Evolutionary conservation across 2,888 invertebrate species (phyloP), one percentile per base, ranked within the genome.

Genomic region (Ochlodes sylvanus): DNA sequence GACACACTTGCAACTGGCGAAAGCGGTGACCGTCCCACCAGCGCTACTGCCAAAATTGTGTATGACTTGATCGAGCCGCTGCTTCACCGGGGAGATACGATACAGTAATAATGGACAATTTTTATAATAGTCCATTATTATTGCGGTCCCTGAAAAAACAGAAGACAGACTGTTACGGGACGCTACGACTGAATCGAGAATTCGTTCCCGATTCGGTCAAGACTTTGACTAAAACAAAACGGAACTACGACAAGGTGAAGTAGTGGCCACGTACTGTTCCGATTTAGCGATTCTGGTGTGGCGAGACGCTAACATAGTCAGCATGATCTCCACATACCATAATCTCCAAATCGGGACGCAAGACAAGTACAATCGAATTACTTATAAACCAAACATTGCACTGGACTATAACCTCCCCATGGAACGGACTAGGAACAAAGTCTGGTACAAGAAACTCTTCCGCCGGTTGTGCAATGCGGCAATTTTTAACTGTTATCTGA

Each of bases 221-320:
- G 61, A 72, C 68, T 41, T 7, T 75, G 14, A 70, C 63, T n/a
- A n/a, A n/a, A n/a, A n/a, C 0, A 76, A 75, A 66, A 69, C 69
- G 17, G 75, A 78, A 14, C 42, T 77, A n/a, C 70, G 75, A 57
- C 61, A 69, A 9, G 76, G 74, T 54, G 73, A 77, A 58, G 62
- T 74, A 50, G 72, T 75, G 69, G 68, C 71, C 1, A 73, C 32
- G 9, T 63, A 72, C 44, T 68, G 68, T 60, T 50, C 72, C 58
- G 79, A 81, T 64, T 75, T 81, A 69, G 71, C 87, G 79, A 70
- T 90, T 79, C 72, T 88, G 83, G 60, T 87, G 83, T 74, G 87
- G 76, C 62, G 80, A 75, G 71, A 81, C 70, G 56, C 75, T 21
- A 79, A 77, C 44, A 14, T 77, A 17, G 75, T 73, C 61, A 34